Percentiles rank a stretch among this genome's conserved stretches.
phyloP scores from a whole-genome alignment of 2,888 invertebrate species.

The Netelia melanura region DNA sequence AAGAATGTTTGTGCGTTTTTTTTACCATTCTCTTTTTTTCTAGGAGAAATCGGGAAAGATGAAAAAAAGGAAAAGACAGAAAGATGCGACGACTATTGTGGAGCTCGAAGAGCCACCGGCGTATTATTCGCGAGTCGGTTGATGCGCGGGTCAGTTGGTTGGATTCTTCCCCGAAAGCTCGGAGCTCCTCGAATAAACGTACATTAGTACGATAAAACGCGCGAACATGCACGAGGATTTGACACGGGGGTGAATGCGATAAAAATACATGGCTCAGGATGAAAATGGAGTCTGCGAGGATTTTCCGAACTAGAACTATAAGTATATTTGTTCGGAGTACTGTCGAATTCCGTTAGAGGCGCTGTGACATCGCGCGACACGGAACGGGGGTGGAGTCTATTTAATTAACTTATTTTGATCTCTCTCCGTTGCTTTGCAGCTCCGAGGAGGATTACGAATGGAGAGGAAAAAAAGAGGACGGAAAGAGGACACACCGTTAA shows the following conservation, averaged over 20 bases:
- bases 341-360: neutral
- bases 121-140: conserved; percentile 50
- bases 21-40: neutral
- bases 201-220: neutral
- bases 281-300: neutral
- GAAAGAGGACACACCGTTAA: too few relatives aligned
- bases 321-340: neutral
- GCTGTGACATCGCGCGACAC: neutral
- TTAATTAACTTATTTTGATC: too few relatives aligned
- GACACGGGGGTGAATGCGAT: neutral
- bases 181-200: neutral
- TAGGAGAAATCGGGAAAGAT: neutral
- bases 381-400: too few relatives aligned
- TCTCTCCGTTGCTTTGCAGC: too few relatives aligned
- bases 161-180: neutral
- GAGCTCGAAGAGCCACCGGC: conserved; percentile 9
- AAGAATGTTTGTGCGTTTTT: neutral
- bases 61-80: neutral
- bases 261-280: neutral
- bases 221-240: neutral
- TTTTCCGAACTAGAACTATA: neutral
- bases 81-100: conserved; percentile 49
- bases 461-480: too few relatives aligned
- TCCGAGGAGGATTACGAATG: too few relatives aligned
- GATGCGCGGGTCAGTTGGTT: conserved; percentile 17